Evolutionary conservation across 2,797 vertebrate species (phyloP).

Genomic region (Brotula barbata): DNA sequence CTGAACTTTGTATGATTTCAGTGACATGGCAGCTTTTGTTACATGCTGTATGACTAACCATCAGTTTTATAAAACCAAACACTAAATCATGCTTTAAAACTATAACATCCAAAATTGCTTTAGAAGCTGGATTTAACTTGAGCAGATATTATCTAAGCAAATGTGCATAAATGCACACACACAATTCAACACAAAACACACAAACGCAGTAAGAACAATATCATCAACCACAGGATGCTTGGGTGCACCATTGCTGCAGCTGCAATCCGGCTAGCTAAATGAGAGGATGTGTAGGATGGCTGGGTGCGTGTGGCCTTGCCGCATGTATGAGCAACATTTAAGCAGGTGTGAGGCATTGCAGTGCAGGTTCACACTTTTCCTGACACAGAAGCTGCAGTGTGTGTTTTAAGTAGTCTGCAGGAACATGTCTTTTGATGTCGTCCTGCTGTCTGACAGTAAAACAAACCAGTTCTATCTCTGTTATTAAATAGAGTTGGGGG

Average conservation of each 20-base stretch:
- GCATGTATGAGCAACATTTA: conserved; percentile 35
- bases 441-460: conserved; percentile 37
- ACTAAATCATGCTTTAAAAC: no score
- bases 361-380: not conserved
- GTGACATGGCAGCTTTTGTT: no score
- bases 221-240: conserved; percentile 1
- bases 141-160: not conserved
- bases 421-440: conserved; percentile 43
- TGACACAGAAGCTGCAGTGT: conserved; percentile 51
- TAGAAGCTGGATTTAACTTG: no score
- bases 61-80: no score
- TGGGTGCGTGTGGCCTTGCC: conserved; percentile 1
- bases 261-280: not conserved
- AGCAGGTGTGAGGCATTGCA: conserved; percentile 73
- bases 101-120: no score
- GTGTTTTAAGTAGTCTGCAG: conserved; percentile 24
- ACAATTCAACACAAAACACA: not conserved
- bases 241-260: not conserved
- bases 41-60: no score
- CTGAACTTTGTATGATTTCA: no score
- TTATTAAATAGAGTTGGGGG: conserved; percentile 29
- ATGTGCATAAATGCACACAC: not conserved
- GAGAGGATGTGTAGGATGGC: not conserved
- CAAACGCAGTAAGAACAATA: not conserved
- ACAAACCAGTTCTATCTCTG: conserved; percentile 51